Evolutionary conservation across 1,140 invertebrate genomes (phyloP), one percentile per base, ranked within the genome.

Genomic region (Thalassaphorura encarpata): DNA sequence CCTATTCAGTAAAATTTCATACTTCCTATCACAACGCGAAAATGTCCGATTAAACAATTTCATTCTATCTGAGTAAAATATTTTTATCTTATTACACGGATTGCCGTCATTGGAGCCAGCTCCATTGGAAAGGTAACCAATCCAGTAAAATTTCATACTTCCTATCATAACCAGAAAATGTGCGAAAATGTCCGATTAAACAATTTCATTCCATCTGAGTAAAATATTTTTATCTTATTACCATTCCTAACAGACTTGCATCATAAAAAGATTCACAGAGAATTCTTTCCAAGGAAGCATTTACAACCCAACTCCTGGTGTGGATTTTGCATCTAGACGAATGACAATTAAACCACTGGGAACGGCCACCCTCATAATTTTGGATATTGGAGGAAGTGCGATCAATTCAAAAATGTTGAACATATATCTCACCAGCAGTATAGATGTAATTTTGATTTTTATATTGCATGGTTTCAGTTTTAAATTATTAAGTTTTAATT

Each of bases 211-310:
- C n/a, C n/a, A n/a, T n/a, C n/a, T n/a, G n/a, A n/a, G n/a, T n/a
- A n/a, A n/a, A n/a, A n/a, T n/a, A n/a, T n/a, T n/a, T n/a, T n/a
- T n/a, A n/a, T 50, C 6, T 55, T 5, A 42, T 52, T 56, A 13
- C 31, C 47, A 42, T 45, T 53, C 11, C 23, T 40, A 19, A 31
- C 28, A 64, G 63, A 52, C 56, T n/a, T 65, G 63, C 31, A 62
- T 65, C 1, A 52, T 65, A 21, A 65, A 57, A 49, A 31, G 63
- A 16, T 65, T 62, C 29, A 29, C 54, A 3, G 63, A 65, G 46
- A 65, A 65, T 40, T 33, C 53, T 18, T 65, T 65, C 45, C 63
- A 65, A 42, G 63, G 63, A 43, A 65, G 60, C 31, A 51, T 55
- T 21, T 65, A 65, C 54, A 50, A 46, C 19, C 57, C 63, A 0